Conservation (phyloP, 1,140 invertebrate genomes). For the Spodoptera frugiperda region DNA sequence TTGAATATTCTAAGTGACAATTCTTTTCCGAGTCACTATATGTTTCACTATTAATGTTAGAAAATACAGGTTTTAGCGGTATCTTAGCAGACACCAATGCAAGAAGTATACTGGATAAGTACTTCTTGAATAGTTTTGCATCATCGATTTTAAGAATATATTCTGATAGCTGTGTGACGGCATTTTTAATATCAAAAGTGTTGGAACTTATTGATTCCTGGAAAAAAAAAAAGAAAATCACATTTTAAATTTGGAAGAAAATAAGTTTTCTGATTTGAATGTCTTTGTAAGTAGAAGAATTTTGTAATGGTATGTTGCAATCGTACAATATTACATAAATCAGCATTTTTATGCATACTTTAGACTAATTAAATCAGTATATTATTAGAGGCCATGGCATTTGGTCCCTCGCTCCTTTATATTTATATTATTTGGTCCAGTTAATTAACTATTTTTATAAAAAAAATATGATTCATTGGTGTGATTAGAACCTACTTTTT, state of each 20-base stretch:
- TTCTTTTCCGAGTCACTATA: conserved; percentile 75
- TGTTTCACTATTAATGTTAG: conserved; percentile 62
- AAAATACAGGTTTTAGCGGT: conserved; percentile 74
- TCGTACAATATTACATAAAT: no score
- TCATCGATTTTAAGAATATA: conserved; percentile 72
- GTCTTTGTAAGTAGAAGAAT: no score
- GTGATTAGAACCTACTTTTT: no score
- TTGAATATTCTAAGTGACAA: conserved; percentile 74
- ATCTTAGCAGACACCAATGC: conserved; percentile 74
- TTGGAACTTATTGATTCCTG: conserved; percentile 60
- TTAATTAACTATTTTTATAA: no score
- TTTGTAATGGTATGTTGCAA: no score
- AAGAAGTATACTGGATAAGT: conserved; percentile 72
- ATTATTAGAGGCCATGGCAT: no score
- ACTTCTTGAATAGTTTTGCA: conserved; percentile 72
- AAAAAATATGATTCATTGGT: no score
- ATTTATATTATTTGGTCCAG: no score
- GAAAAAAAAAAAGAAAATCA: conserved; percentile 52
- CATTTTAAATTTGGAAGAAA: background rate
- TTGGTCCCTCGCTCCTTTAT: no score
- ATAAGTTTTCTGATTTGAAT: background rate
- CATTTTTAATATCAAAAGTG: conserved; percentile 57
- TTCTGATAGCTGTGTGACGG: conserved; percentile 68
- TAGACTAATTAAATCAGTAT: no score
- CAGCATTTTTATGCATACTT: no score